Base-by-base conservation (phyloP, 1,140 invertebrate genomes). In the Danaus plexippus region DNA sequence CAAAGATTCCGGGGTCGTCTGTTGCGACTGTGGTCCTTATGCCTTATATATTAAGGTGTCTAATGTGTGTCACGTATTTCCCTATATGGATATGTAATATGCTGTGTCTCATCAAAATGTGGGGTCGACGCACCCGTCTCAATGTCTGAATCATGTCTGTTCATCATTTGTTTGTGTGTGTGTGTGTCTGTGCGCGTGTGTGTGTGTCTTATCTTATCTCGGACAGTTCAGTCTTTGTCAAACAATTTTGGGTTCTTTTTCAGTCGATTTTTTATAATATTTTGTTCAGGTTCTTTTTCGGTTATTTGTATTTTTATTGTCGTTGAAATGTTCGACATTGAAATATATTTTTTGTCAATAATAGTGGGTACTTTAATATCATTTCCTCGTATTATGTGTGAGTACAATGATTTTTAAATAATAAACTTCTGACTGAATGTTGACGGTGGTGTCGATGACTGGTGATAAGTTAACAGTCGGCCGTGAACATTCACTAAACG, bases 51-150 rank as follows among this genome's bases (percentile, higher is more conserved):
- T 47, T 60, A 52, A 44, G 45, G 59, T 52, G 43, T 47, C 51
- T 44, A 61, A 51, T 48, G 40, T 44, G 43, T 18, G 43, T n/a
- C 7, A 52, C 51, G 43, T 18, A 11, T 9, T 9, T 53, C 51
- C 13, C 41, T 15, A 48, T 43, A 48, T 43, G 53, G 32, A 46
- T 52, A 58, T 57, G 58, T 60, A 51, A 56, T 61, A 61, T 50
- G 58, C 50, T 64, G 75, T 74, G 75, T 71, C 68, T 76, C 77
- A 80, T 77, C 77, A 71, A 80, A 80, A 71, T 64, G 57, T 58
- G 62, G 52, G 77, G 59, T 75, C 73, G 61, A 54, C 65, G 77
- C 56, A 58, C 72, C 47, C 54, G 57, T 52, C 52, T 53, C 52
- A 53, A 53, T 53, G 45, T 60, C 67, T 77, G 75, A 77, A 67